Base-by-base conservation (phyloP, 2,888 invertebrate genomes). In the Furcula furcula region DNA sequence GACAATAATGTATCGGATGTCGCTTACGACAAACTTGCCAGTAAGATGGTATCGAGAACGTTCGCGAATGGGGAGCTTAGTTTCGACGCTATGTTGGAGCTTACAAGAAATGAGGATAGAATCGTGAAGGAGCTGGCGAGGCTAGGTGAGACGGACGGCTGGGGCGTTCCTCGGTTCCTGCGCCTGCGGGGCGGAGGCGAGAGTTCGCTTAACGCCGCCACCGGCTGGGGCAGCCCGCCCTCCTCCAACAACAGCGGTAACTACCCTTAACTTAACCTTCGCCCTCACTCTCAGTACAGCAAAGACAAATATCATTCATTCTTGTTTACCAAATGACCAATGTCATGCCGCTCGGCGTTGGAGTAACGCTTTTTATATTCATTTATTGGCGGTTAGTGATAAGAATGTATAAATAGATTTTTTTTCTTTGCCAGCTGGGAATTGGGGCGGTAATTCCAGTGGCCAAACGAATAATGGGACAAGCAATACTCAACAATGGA, bases 141-240 rank as follows among this genome's bases (percentile, higher is more conserved):
- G 78, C 84, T 64, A 76, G 77, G 48, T 93, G 93, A 93, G 92
- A 92, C 27, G 90, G 78, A 85, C 64, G 76, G 77, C 48, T 93
- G 93, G 93, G 92, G 92, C 27, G 90, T 91, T 34, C 91, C 92
- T 40, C 85, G 84, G 26, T 88, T 91, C 32, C 79, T 94, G 61
- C 90, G 93, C 48, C 90, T 95, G 43, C 88, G 91, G 45, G 95
- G 95, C 34, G 95, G 95, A 31, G 95, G 95, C 37, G 95, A 95
- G 79, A 94, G 93, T 81, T 94, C 95, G 26, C 90, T 95, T 63
- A 95, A 94, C 73, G 92, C 92, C 41, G 92, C 94, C 39, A 91
- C 93, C 38, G 94, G 93, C 52, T 95, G 95, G 95, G 94, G 94
- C 55, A 92, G 93, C 43, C 93, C 94, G 29, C 94, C 94, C 34